Evolutionary conservation across 2,888 invertebrate species (phyloP), one percentile per base, ranked within the genome.

Genomic region (Lydus trimaculatus): DNA sequence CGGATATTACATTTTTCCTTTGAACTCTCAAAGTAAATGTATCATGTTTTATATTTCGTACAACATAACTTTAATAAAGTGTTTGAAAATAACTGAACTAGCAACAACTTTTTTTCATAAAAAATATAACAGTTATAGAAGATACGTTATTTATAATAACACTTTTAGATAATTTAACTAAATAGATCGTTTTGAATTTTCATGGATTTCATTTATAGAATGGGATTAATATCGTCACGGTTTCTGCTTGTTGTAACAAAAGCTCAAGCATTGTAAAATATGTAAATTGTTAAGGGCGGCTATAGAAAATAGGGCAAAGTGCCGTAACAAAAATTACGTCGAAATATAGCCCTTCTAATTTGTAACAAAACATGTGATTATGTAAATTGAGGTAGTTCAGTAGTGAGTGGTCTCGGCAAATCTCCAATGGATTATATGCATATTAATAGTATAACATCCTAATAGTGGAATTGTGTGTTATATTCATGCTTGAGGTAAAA

Each of bases 1-100:
- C 76, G 80, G 80, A 80, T 81, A 81, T 82, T 82, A 78, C 79
- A 77, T 81, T 81, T 80, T 80, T 80, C 78, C 80, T 81, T 81
- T 81, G 81, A 81, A 81, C 79, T 76, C 69, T 69, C 63, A 73
- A n/a, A 68, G 74, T 73, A 74, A 76, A 76, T 78, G 77, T 78
- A 79, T 80, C 78, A 72, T 77, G 77, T 77, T 78, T 73, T 75
- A 69, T 66, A 62, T 74, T 72, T 72, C 73, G 72, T 67, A 73
- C 66, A 61, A 62, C 60, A 56, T 58, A 65, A 68, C 72, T 69
- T 70, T 72, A 75, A 75, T 75, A 72, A 71, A 73, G 75, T 77
- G 74, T 76, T 75, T 73, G 70, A 72, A 71, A 72, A 64, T 70
- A 71, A 73, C 73, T 73, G 70, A 74, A 74, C 73, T 71, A 70